Evolutionary conservation across 2,797 vertebrate species (phyloP).

Genomic region (Lycodopsis pacificus): DNA sequence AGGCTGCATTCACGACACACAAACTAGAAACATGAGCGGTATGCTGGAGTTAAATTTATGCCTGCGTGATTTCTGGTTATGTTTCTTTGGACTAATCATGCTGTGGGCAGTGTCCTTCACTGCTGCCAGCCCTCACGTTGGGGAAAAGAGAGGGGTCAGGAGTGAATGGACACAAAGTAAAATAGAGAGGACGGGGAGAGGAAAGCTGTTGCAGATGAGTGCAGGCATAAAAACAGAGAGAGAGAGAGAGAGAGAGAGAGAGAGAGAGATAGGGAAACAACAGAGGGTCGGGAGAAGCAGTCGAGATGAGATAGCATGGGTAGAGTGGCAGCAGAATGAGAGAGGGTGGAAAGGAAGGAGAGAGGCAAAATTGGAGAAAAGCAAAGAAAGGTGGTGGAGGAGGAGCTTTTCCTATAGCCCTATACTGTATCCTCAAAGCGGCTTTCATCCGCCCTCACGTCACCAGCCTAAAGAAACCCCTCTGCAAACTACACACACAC

Average conservation of each 20-base stretch:
- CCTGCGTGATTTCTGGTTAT: constrained; percentile 19
- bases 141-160: constrained; percentile 26
- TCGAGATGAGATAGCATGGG: constrained; percentile 59
- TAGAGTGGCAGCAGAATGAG: constrained; percentile 57
- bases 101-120: constrained; percentile 34
- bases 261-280: constrained; percentile 65
- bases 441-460: constrained; percentile 74
- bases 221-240: constrained; percentile 42
- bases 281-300: constrained; percentile 61
- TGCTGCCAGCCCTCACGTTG: constrained; percentile 19
- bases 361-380: constrained; percentile 51
- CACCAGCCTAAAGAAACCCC: constrained; percentile 57
- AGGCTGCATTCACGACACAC: constrained; percentile 6
- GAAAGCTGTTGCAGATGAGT: constrained; percentile 47
- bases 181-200: constrained; percentile 39
- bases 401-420: constrained; percentile 57
- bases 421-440: constrained; percentile 71
- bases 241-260: constrained; percentile 25
- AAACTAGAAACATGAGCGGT: neutral
- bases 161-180: constrained; percentile 30
- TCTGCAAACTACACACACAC: constrained; percentile 47
- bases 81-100: constrained; percentile 18
- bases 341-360: constrained; percentile 45
- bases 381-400: constrained; percentile 57
- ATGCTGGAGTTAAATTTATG: constrained; percentile 1